Base-by-base conservation (phyloP, 2,888 invertebrate species). In the Augochlorella aurata region DNA sequence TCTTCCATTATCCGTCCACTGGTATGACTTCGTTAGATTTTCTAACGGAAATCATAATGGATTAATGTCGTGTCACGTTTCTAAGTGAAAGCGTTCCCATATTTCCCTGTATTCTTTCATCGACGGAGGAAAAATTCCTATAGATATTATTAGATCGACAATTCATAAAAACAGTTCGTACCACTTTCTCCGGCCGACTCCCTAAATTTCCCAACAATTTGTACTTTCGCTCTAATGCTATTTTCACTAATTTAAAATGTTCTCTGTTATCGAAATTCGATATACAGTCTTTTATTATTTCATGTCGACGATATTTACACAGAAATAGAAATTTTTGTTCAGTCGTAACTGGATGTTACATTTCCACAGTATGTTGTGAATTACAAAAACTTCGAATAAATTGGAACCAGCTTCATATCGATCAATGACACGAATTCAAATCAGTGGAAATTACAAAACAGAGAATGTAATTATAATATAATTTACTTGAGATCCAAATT, bases 31-130 rank as follows among this genome's bases (percentile, higher is more conserved):
- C 21, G 12, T 24, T 2, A 54, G 58, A 12, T 21, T 24, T 24
- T 21, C 24, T 24, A 66, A 47, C 45, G 16, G 47, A 45, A 45
- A 21, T 24, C 14, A 21, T 24, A 58, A 58, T 14, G 7, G 58
- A 14, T 14, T 24, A 58, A 58, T 24, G 29, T 29, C 2, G 58
- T 16, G 45, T 77, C 47, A 77, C 65, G 47, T 50, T 70, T 52
- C 18, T 52, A 50, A 45, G 70, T 65, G 76, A 76, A 76, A 76
- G 76, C 69, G 29, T 21, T 18, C 58, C 52, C 14, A 24, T 71
- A 71, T 54, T 47, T 45, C 61, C 10, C 9, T 4, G 16, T n/a
- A 38, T 54, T 54, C 7, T n/a, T 21, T 45, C 66, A 7, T 45
- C 45, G 45, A 24, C 21, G 52, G n/a, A 47, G 14, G 14, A 10